Conservation (phyloP, 1,140 invertebrate species). For the Drosophila paulistorum region DNA sequence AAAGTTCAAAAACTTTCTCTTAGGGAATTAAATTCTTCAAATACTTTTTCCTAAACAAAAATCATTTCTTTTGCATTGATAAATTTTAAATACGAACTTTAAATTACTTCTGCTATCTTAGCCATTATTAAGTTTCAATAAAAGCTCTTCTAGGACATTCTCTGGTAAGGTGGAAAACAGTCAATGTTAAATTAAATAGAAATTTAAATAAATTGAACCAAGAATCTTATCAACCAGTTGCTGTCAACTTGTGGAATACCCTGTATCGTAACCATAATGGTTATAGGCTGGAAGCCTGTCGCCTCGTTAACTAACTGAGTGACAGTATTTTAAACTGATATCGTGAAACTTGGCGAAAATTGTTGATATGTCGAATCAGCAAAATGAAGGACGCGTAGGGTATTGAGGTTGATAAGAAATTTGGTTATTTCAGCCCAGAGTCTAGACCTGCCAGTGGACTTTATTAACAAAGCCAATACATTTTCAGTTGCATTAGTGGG, state of each 20-base stretch:
- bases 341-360: conserved; percentile 3
- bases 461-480: conserved; percentile 53
- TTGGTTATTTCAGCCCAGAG: not conserved
- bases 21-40: too few relatives aligned
- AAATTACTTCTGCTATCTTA: too few relatives aligned
- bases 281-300: conserved; percentile 2
- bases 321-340: conserved; percentile 13
- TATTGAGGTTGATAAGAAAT: conserved; percentile 7
- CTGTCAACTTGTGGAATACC: conserved; percentile 3
- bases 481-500: conserved; percentile 29
- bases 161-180: too few relatives aligned
- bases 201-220: conserved; percentile 1
- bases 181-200: not conserved
- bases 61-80: too few relatives aligned
- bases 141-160: too few relatives aligned
- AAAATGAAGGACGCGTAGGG: not conserved
- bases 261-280: not conserved
- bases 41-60: too few relatives aligned
- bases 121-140: too few relatives aligned
- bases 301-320: conserved; percentile 15
- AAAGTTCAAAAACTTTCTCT: too few relatives aligned
- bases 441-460: not conserved
- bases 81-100: too few relatives aligned
- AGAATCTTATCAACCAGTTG: conserved; percentile 9
- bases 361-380: conserved; percentile 18